These are phyloP conservation scores for Serripes groenlandicus DNA, from an alignment of 2,888 invertebrate genomes.

Conservation along the genomic window DNA sequence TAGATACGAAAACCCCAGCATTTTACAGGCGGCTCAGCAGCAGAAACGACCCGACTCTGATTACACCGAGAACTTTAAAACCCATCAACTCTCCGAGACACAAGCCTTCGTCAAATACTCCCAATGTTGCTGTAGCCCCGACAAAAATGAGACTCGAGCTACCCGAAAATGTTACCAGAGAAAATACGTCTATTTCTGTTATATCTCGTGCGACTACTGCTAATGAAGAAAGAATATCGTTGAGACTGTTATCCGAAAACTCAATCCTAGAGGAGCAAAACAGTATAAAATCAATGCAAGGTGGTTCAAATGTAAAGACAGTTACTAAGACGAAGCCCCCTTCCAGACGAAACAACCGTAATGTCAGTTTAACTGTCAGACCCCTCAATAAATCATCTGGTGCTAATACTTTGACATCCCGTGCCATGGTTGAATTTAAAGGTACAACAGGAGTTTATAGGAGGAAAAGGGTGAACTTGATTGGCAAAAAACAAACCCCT, in stretches of 20 bases:
- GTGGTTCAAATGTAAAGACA: background rate
- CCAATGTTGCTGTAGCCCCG: slow-evolving; percentile 16
- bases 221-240: slow-evolving; percentile 48
- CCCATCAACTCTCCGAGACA: slow-evolving; percentile 1
- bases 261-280: background rate
- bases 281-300: background rate
- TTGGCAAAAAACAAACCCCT: slow-evolving; percentile 33
- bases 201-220: slow-evolving; percentile 50
- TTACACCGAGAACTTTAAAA: slow-evolving; percentile 36
- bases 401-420: background rate
- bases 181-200: slow-evolving; percentile 21
- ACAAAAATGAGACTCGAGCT: slow-evolving; percentile 20
- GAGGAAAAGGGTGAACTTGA: slow-evolving; percentile 49
- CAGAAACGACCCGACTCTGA: slow-evolving; percentile 18
- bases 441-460: slow-evolving; percentile 35
- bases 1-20: slow-evolving; percentile 18
- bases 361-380: slow-evolving; percentile 7
- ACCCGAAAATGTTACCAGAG: slow-evolving; percentile 29
- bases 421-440: slow-evolving; percentile 43
- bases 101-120: background rate
- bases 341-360: background rate
- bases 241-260: slow-evolving; percentile 29
- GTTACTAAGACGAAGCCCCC: background rate
- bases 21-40: background rate
- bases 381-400: slow-evolving; percentile 5